phyloP scores from a whole-genome alignment of 2,113 vertebrate species.

The Gorilla gorilla region DNA sequence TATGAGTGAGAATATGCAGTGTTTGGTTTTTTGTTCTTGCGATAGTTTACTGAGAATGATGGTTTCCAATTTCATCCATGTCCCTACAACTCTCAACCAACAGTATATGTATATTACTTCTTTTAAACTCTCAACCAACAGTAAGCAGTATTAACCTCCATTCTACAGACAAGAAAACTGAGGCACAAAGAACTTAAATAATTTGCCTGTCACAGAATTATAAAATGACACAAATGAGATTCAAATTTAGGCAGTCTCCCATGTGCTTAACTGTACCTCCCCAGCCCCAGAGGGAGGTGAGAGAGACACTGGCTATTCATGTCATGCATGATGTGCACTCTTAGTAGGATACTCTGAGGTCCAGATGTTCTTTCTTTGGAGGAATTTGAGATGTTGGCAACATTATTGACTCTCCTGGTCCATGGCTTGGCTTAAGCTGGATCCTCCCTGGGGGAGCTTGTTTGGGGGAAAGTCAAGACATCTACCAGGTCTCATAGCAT shows the following conservation, averaged over 20 bases:
- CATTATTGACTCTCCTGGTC: background rate
- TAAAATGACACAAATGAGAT: background rate
- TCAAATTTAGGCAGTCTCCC: background rate
- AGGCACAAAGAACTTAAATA: background rate
- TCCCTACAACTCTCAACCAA: too few relatives aligned
- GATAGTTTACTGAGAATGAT: too few relatives aligned
- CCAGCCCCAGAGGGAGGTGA: too few relatives aligned
- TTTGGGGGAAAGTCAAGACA: background rate
- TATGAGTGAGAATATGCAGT: too few relatives aligned
- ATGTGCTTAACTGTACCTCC: background rate
- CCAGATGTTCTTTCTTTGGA: background rate
- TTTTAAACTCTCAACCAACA: background rate
- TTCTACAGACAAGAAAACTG: background rate
- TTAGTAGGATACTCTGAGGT: background rate
- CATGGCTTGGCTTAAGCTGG: background rate
- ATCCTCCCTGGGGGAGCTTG: background rate
- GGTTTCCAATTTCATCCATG: too few relatives aligned
- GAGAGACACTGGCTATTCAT: background rate
- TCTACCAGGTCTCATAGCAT: background rate
- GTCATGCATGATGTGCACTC: too few relatives aligned
- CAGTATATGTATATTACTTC: background rate
- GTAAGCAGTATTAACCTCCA: background rate
- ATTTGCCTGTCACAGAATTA: background rate
- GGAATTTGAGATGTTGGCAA: background rate
- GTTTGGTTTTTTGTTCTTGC: too few relatives aligned